Evolutionary conservation across 2,113 vertebrate species (phyloP).

Genomic region (Nannospalax galili): DNA sequence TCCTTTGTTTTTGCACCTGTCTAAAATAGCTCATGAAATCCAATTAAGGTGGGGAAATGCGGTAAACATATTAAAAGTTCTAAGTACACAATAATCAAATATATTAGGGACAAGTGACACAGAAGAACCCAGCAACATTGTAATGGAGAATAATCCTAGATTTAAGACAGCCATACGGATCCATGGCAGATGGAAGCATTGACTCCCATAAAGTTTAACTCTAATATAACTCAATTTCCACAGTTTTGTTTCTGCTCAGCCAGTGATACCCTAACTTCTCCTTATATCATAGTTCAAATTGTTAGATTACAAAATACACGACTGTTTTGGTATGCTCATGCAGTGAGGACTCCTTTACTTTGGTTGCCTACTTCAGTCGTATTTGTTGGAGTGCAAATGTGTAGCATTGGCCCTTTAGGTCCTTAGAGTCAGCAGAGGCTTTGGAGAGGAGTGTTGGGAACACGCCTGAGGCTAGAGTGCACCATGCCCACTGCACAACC

Average conservation of each 20-base stretch:
- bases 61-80: neutral
- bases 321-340: neutral
- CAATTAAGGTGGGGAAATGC: neutral
- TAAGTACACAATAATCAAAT: neutral
- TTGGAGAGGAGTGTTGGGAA: neutral
- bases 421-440: neutral
- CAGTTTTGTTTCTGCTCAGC: neutral
- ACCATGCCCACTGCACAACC: neutral
- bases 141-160: neutral
- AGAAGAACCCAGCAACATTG: neutral
- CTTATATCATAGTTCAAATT: constrained; percentile 19
- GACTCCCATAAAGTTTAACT: neutral
- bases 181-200: neutral
- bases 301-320: neutral
- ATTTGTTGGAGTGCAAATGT: neutral
- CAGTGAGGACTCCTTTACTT: neutral
- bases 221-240: neutral
- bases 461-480: neutral
- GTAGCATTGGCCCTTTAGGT: neutral
- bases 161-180: neutral
- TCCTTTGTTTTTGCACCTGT: neutral
- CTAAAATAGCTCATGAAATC: neutral
- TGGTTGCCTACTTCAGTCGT: neutral
- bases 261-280: neutral
- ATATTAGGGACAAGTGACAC: neutral